phyloP scores from a whole-genome alignment of 2,888 invertebrate genomes.

The Tortrix viridana region DNA sequence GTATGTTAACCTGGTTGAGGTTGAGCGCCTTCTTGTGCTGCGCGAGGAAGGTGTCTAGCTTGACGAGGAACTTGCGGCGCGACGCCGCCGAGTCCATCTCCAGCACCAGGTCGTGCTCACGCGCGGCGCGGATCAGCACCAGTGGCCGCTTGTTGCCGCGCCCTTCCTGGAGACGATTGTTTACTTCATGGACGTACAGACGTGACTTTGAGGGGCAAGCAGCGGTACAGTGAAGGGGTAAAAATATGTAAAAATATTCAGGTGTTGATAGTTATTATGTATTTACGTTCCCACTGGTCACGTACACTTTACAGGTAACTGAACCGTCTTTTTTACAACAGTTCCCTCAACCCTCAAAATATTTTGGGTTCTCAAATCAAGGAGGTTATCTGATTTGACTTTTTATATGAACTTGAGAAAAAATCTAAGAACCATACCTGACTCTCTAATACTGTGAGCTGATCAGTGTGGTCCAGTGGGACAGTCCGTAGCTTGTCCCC shows the following conservation, averaged over 20 bases:
- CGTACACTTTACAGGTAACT: too few relatives aligned
- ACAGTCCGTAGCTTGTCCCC: conserved; percentile 95
- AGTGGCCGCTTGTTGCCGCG: conserved; percentile 91
- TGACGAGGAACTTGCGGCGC: conserved; percentile 93
- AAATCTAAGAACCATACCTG: conserved; percentile 83
- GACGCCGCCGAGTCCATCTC: conserved; percentile 93
- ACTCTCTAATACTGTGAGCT: conserved; percentile 95
- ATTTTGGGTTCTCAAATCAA: too few relatives aligned
- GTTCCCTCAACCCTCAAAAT: too few relatives aligned
- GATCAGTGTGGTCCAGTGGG: conserved; percentile 89
- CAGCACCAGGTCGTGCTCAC: conserved; percentile 96
- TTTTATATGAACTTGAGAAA: too few relatives aligned
- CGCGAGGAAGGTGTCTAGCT: conserved; percentile 92
- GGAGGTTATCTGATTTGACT: too few relatives aligned
- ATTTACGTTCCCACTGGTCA: too few relatives aligned
- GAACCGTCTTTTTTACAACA: too few relatives aligned
- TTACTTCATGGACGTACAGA: too few relatives aligned
- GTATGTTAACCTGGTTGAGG: conserved; percentile 83
- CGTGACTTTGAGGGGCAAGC: too few relatives aligned
- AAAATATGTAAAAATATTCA: too few relatives aligned
- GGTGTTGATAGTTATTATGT: too few relatives aligned
- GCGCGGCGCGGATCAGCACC: conserved; percentile 91
- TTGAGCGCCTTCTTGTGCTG: conserved; percentile 93
- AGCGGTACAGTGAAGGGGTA: too few relatives aligned
- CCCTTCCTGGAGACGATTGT: conserved; percentile 76